These are phyloP conservation scores for Condylura cristata DNA, from an alignment of 2,113 vertebrate species.

Conservation along the genomic window DNA sequence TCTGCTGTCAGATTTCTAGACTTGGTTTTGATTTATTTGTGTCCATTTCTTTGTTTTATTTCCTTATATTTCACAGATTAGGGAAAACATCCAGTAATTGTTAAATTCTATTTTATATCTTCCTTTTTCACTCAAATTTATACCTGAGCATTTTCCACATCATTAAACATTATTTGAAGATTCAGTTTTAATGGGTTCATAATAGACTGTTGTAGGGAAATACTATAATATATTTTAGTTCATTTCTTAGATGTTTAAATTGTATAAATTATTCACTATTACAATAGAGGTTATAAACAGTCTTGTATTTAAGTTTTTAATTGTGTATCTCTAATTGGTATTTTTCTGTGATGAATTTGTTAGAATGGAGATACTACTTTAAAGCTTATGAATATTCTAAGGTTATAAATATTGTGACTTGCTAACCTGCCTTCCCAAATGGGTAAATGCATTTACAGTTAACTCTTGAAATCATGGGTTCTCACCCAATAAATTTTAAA, in stretches of 20 bases:
- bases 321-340: neutral
- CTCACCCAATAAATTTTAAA: neutral
- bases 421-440: neutral
- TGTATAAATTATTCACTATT: slow-evolving; percentile 44
- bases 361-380: neutral
- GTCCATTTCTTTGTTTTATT: no score
- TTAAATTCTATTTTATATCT: neutral
- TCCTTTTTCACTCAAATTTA: slow-evolving; percentile 55
- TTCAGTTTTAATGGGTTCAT: slow-evolving; percentile 50
- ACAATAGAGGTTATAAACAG: slow-evolving; percentile 1
- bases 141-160: slow-evolving; percentile 39
- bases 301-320: neutral
- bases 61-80: no score
- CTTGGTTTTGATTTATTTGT: no score
- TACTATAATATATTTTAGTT: slow-evolving; percentile 10
- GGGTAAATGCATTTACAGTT: neutral
- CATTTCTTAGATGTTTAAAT: slow-evolving; percentile 40
- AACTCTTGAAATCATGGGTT: slow-evolving; percentile 11
- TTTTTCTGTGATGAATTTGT: slow-evolving; percentile 13
- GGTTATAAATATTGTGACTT: neutral
- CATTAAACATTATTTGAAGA: slow-evolving; percentile 70
- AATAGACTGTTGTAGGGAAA: slow-evolving; percentile 54
- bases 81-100: no score
- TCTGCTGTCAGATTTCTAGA: no score
- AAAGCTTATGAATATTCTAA: slow-evolving; percentile 45